Evolutionary conservation across 2,797 vertebrate species (phyloP).

Genomic region (Notolabrus celidotus): DNA sequence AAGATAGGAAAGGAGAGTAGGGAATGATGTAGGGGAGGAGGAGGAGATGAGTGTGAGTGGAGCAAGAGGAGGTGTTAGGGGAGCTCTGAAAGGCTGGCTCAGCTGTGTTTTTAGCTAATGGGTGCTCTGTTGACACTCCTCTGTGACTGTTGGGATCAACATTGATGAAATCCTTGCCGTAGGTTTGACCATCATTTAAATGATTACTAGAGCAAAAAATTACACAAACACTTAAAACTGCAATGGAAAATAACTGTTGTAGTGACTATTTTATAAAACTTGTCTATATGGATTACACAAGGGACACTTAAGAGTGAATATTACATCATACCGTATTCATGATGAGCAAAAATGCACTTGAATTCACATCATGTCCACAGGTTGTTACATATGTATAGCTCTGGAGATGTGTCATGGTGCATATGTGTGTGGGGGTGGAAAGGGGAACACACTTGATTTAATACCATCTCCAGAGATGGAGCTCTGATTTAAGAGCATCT

Average conservation of each 20-base stretch:
- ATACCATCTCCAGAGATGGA: constrained; percentile 49
- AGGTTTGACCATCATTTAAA: constrained; percentile 27
- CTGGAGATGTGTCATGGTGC: not conserved
- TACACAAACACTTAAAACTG: not conserved
- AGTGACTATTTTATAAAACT: not conserved
- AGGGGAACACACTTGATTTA: constrained; percentile 61
- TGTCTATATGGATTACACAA: not conserved
- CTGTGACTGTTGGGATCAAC: constrained; percentile 39
- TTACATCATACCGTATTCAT: constrained; percentile 22
- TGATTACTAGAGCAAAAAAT: constrained; percentile 10
- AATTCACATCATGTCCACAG: constrained; percentile 18
- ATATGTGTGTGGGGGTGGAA: constrained; percentile 7
- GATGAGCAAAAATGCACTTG: constrained; percentile 13
- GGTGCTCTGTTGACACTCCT: constrained; percentile 54
- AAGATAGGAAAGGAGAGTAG: not conserved
- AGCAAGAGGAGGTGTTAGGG: constrained; percentile 35
- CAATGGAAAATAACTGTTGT: not conserved
- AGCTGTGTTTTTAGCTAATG: constrained; percentile 70
- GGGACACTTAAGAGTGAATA: not conserved
- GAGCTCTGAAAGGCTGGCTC: constrained; percentile 56
- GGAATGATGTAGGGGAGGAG: not conserved
- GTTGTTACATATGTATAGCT: constrained; percentile 23
- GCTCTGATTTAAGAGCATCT: constrained; percentile 68
- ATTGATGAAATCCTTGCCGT: constrained; percentile 18
- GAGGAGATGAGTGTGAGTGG: not conserved